phyloP scores from a whole-genome alignment of 30 jellyfish, hydroid and myxozoan genomes.

The Pseudorhiza aurosa region DNA sequence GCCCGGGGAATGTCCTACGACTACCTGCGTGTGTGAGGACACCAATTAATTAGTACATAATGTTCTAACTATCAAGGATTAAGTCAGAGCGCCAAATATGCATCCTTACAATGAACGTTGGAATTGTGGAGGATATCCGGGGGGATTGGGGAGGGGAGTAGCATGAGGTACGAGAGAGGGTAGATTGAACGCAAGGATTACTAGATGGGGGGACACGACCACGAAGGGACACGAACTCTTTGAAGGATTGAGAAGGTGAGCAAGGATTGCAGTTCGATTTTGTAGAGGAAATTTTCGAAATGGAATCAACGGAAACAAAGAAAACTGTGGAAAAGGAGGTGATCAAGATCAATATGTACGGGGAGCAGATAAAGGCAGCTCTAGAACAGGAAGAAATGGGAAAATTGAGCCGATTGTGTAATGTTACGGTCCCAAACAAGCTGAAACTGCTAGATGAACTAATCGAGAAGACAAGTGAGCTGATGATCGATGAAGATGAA shows the following conservation, averaged over 20 bases:
- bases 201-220: no score
- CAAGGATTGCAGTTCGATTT: no score
- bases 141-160: no score
- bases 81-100: no score
- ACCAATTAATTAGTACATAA: no score
- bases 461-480: constrained; percentile 32
- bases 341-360: constrained; percentile 5
- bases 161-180: no score
- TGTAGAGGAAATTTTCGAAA: not conserved
- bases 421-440: constrained; percentile 17
- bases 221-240: constrained; percentile 62
- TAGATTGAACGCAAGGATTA: no score
- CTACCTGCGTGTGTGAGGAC: no score
- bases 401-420: not conserved
- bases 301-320: constrained; percentile 5
- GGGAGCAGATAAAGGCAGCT: constrained; percentile 35
- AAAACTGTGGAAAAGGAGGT: constrained; percentile 9
- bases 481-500: constrained; percentile 34
- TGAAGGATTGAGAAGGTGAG: not conserved
- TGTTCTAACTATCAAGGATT: no score
- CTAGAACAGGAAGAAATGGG: not conserved
- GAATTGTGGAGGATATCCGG: no score
- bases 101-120: no score
- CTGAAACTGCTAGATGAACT: constrained; percentile 12
- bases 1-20: no score